Evolutionary conservation across 2,888 invertebrate species (phyloP), one percentile per base, ranked within the genome.

Genomic region (Melipona bicolor): DNA sequence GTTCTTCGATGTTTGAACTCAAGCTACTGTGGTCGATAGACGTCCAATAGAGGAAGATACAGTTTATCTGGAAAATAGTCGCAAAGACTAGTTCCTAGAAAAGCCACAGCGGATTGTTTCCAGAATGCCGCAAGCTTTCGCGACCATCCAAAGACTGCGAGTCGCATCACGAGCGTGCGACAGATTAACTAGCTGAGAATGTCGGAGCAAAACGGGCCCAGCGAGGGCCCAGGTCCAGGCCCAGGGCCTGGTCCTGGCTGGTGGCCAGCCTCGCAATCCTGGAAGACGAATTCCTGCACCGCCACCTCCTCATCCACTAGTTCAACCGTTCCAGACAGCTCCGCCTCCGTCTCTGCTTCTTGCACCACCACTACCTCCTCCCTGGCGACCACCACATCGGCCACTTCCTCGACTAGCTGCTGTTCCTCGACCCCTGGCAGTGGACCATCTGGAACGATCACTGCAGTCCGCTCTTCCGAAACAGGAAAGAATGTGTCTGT

Each of bases 401-500:
- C 84, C 94, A 93, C 95, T 90, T 95, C 94, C 88, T 81, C 88
- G 50, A 82, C 87, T 56, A 79, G 76, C 64, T 84, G 85, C 75
- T 84, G 84, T 68, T 87, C 88, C 81, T 88, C 86, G 56, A 85
- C 84, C 94, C 94, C 95, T 56, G 56, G 4, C 91, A 95, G 94
- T 90, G 84, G 87, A 21, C 86, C 85, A 21, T 83, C 89, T 43
- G 95, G 95, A 87, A 95, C 95, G 73, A 95, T 95, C 86, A 92
- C 95, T 86, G 95, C 95, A 87, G 95, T 95, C 91, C 95, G 94
- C 95, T 95, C 89, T 95, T 86, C 92, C 61, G 94, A 94, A 81
- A 95, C 92, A 93, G 94, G 94, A 59, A 94, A 94, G 79, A 96
- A 97, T 95, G 97, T 97, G 81, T 97, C 97, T 83, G 97, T 97